Conservation (phyloP, 1,140 invertebrate species). For the Bemisia tabaci region DNA sequence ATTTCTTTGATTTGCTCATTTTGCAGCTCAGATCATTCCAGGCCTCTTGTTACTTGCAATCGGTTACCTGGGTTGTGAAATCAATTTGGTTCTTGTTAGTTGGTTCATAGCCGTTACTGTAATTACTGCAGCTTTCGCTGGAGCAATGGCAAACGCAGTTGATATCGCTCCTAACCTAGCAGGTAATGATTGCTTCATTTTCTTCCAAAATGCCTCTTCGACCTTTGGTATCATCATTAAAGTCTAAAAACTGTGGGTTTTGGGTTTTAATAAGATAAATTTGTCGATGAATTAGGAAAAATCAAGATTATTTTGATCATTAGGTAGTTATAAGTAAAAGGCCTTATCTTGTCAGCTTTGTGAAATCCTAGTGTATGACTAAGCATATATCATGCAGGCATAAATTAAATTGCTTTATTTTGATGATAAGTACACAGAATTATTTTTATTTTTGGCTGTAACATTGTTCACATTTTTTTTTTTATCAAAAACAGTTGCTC, state of each 20-base stretch:
- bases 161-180: slow-evolving; percentile 59
- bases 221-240: slow-evolving; percentile 1
- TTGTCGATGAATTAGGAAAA: no score
- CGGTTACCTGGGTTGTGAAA: slow-evolving; percentile 47
- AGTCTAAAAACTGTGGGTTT: background rate
- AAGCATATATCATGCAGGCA: no score
- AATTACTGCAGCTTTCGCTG: slow-evolving; percentile 55
- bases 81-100: slow-evolving; percentile 40
- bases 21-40: slow-evolving; percentile 50
- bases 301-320: no score
- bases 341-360: no score
- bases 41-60: slow-evolving; percentile 48
- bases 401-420: no score
- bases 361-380: no score
- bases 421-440: no score
- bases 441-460: no score
- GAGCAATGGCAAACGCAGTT: slow-evolving; percentile 60
- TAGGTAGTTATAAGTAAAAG: no score
- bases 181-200: slow-evolving; percentile 25
- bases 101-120: slow-evolving; percentile 57
- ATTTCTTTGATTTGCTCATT: no score
- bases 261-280: no score
- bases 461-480: no score
- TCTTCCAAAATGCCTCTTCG: background rate
- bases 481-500: background rate